phyloP scores from a whole-genome alignment of 2,797 vertebrate species.

The Syngnathus acus region DNA sequence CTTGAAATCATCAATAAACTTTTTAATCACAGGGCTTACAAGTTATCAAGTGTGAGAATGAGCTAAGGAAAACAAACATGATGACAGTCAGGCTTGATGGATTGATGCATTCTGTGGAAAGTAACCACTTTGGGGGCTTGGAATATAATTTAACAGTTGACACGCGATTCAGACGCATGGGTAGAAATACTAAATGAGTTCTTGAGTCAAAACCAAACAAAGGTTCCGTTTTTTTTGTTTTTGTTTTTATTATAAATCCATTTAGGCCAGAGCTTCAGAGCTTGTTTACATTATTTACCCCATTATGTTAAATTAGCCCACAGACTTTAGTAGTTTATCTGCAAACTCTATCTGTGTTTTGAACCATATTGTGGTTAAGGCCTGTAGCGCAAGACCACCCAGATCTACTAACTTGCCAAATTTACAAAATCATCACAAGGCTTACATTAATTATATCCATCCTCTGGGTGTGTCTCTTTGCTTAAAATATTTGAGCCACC shows the following conservation, averaged over 20 bases:
- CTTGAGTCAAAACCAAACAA: neutral
- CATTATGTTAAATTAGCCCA: slow-evolving; percentile 5
- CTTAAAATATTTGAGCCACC: slow-evolving; percentile 50
- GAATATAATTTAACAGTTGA: neutral
- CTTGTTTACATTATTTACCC: neutral
- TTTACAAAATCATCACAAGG: slow-evolving; percentile 52
- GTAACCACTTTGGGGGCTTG: neutral
- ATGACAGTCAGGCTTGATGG: neutral
- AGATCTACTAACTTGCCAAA: slow-evolving; percentile 55
- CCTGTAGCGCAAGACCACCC: slow-evolving; percentile 66
- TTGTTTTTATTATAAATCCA: too few species aligned
- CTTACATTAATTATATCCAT: slow-evolving; percentile 72
- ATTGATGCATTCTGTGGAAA: neutral
- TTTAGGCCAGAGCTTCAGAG: too few species aligned
- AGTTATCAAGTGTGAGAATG: neutral
- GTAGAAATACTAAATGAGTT: neutral
- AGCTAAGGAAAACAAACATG: slow-evolving; percentile 5
- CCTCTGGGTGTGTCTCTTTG: slow-evolving; percentile 59
- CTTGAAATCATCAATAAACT: slow-evolving; percentile 15
- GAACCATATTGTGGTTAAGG: too few species aligned
- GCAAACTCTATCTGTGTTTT: slow-evolving; percentile 11
- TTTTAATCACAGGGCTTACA: slow-evolving; percentile 5
- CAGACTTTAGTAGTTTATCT: slow-evolving; percentile 33
- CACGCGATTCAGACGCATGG: neutral
- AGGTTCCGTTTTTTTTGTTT: neutral